phyloP scores from a whole-genome alignment of 2,888 invertebrate species.

The Eilema sororculum region DNA sequence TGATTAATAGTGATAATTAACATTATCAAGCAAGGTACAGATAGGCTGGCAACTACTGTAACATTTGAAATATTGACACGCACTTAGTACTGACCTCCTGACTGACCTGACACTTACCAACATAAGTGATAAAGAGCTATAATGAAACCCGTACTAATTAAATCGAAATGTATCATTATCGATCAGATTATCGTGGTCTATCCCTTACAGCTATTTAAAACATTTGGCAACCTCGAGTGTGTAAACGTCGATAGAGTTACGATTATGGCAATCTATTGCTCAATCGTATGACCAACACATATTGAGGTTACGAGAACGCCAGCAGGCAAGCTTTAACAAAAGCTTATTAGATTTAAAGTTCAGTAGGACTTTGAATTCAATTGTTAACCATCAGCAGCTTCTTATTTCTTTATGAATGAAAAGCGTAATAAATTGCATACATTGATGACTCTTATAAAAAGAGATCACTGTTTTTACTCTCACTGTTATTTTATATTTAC shows the following conservation, averaged over 20 bases:
- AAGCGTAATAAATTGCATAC: background rate
- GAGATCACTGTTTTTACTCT: background rate
- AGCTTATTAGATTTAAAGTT: conserved; percentile 8
- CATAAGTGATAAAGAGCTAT: background rate
- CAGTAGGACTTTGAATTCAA: conserved; percentile 2
- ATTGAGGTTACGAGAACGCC: conserved; percentile 50
- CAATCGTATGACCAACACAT: conserved; percentile 42
- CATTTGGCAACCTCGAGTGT: conserved; percentile 60
- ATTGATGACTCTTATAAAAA: background rate
- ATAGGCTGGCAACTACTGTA: background rate
- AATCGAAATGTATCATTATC: conserved; percentile 14
- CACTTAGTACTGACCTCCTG: background rate
- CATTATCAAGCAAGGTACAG: background rate
- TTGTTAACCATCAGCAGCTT: conserved; percentile 5
- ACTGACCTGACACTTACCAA: background rate
- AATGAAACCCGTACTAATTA: background rate
- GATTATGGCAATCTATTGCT: conserved; percentile 54
- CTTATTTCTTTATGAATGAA: background rate
- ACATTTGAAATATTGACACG: background rate
- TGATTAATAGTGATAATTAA: background rate
- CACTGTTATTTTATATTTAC: background rate
- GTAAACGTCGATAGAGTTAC: conserved; percentile 60
- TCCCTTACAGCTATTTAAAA: conserved; percentile 34
- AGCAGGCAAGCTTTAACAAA: conserved; percentile 34
- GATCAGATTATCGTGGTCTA: conserved; percentile 27